A percentile compares a stretch with the other conserved stretches of the same genome.
Evolutionary conservation across 1,140 invertebrate genomes (phyloP).

Genomic region (Cyrtorhinus lividipennis): DNA sequence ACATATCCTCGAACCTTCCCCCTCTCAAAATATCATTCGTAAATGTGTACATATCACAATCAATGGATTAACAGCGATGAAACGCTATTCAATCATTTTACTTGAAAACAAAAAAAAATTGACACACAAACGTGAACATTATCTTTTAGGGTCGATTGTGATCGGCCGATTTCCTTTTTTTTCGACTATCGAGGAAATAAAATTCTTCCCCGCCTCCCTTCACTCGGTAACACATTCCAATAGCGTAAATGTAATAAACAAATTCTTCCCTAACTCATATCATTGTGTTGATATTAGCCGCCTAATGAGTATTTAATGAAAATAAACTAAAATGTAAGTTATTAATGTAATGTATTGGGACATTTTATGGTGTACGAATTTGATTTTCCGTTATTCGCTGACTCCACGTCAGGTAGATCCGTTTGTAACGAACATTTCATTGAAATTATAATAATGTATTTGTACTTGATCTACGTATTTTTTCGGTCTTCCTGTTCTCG

Average conservation of each 20-base stretch:
- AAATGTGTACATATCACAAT: conserved; percentile 17
- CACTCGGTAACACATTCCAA: neutral
- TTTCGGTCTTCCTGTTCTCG: neutral
- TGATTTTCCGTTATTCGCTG: neutral
- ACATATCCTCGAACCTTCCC: conserved; percentile 11
- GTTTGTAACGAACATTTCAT: conserved; percentile 9
- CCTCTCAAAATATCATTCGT: conserved; percentile 1
- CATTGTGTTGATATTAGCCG: conserved; percentile 12
- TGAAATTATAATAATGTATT: conserved; percentile 20
- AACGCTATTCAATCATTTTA: too few species aligned
- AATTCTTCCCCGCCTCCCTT: neutral
- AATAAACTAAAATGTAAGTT: conserved; percentile 5
- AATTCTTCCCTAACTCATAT: conserved; percentile 15
- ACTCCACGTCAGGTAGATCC: neutral
- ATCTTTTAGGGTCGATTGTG: too few species aligned
- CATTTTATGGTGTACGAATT: neutral
- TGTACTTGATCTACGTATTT: conserved; percentile 12
- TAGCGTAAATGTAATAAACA: conserved; percentile 3
- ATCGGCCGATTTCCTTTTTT: too few species aligned
- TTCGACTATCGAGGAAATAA: too few species aligned
- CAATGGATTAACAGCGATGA: too few species aligned
- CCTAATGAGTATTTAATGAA: conserved; percentile 1
- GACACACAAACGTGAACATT: too few species aligned
- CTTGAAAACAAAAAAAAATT: too few species aligned
- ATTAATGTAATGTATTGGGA: neutral